Conservation (phyloP, 2,797 vertebrate genomes). For the Epinephelus malabaricus region DNA sequence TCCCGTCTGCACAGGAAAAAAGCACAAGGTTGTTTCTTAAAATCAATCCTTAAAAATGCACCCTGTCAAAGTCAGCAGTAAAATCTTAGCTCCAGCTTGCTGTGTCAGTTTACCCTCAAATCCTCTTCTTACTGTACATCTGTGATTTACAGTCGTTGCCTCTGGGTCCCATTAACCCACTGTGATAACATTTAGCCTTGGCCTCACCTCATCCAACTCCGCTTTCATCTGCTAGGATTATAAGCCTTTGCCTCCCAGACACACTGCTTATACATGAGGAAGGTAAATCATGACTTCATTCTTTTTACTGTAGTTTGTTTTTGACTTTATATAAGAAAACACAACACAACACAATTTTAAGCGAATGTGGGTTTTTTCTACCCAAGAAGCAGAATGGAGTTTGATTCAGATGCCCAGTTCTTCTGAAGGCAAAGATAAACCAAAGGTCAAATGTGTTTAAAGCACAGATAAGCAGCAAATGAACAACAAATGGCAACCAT, state of each 20-base stretch:
- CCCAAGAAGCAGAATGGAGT: not conserved
- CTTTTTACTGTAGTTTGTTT: conserved; percentile 9
- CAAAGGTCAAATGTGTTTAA: conserved; percentile 9
- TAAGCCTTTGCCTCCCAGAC: conserved; percentile 40
- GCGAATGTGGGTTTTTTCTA: not conserved
- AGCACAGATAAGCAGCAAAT: conserved; percentile 2
- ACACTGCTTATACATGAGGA: not conserved
- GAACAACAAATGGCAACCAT: not conserved
- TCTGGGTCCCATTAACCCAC: conserved; percentile 52
- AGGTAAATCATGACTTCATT: conserved; percentile 13
- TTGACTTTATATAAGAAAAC: not conserved
- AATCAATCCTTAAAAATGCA: not conserved
- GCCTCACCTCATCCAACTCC: conserved; percentile 40
- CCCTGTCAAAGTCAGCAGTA: not conserved
- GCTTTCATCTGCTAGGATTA: conserved; percentile 17
- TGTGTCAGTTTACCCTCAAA: conserved; percentile 20
- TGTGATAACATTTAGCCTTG: conserved; percentile 51
- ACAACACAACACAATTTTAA: not conserved
- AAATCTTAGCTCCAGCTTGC: not conserved
- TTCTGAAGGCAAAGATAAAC: conserved; percentile 1
- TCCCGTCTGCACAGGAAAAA: not conserved
- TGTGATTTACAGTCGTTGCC: conserved; percentile 42
- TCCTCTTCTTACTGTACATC: conserved; percentile 16
- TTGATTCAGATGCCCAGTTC: not conserved
- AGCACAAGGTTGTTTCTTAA: not conserved